These are phyloP conservation scores for Thymelicus lineola DNA, from an alignment of 2,888 invertebrate species.

Conservation along the genomic window DNA sequence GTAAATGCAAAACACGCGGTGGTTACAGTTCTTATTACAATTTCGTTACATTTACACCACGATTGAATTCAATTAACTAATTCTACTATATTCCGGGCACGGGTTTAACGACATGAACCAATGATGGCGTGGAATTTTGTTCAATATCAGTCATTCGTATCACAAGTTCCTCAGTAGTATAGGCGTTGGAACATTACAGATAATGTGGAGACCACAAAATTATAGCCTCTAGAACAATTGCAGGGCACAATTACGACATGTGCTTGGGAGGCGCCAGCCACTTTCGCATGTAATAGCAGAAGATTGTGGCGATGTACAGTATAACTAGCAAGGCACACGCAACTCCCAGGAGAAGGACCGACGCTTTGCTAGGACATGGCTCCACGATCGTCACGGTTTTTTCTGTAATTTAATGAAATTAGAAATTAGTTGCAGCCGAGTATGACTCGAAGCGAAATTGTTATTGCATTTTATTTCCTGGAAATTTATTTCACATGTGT, in stretches of 20 bases:
- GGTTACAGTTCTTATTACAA: conserved; percentile 68
- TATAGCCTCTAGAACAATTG: conserved; percentile 42
- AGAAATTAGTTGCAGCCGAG: conserved; percentile 16
- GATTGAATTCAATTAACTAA: conserved; percentile 34
- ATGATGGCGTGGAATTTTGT: conserved; percentile 47
- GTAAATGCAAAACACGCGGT: conserved; percentile 78
- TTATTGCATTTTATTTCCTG: neutral
- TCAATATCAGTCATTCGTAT: conserved; percentile 75
- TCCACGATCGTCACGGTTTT: conserved; percentile 96
- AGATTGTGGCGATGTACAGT: conserved; percentile 95
- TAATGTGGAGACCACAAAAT: conserved; percentile 46
- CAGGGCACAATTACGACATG: conserved; percentile 77
- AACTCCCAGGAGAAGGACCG: conserved; percentile 95
- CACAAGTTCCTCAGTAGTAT: conserved; percentile 65
- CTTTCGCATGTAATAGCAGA: conserved; percentile 97
- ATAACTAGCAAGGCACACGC: conserved; percentile 95
- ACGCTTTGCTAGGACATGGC: conserved; percentile 96
- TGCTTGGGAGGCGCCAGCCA: conserved; percentile 95
- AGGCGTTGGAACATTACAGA: conserved; percentile 45
- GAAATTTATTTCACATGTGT: neutral
- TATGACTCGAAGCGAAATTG: neutral
- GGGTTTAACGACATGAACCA: conserved; percentile 42
- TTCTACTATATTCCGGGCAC: conserved; percentile 29
- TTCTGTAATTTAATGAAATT: conserved; percentile 83
- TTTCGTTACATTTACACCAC: conserved; percentile 37